Percentiles rank a stretch among this genome's conserved stretches.
Evolutionary conservation across 2,888 invertebrate species (phyloP).

Genomic region (Spilarctia lutea): DNA sequence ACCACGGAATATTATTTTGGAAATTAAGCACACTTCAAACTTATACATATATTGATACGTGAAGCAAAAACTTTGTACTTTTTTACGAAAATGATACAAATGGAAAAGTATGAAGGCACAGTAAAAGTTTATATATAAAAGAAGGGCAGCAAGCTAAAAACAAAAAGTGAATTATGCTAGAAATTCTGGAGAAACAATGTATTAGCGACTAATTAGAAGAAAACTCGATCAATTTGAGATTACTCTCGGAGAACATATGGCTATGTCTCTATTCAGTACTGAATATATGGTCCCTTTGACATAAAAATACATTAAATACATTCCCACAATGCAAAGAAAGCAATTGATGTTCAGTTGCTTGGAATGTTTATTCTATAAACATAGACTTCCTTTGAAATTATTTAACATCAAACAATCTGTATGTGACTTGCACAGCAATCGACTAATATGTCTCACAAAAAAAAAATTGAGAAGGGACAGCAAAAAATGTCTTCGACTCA

Average conservation of each 20-base stretch:
- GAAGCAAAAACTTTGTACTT: no score
- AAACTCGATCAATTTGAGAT: background rate
- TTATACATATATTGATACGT: no score
- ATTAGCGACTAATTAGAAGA: background rate
- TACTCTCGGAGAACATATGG: no score
- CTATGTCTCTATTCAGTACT: no score
- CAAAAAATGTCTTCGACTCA: background rate
- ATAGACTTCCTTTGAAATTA: background rate
- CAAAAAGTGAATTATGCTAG: no score
- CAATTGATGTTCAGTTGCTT: background rate
- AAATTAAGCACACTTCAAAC: no score
- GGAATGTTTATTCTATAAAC: background rate
- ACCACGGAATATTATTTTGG: no score
- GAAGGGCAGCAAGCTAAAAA: no score
- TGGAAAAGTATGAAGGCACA: no score
- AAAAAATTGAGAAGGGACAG: background rate
- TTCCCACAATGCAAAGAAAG: background rate
- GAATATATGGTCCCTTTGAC: background rate
- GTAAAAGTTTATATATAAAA: no score
- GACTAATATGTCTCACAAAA: background rate
- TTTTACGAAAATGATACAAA: no score
- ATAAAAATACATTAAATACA: background rate
- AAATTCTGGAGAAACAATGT: background rate
- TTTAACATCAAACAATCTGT: slow-evolving; percentile 1
- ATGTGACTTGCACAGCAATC: slow-evolving; percentile 4